Conservation (phyloP, 1,140 invertebrate genomes). For the Vanessa tameamea region DNA sequence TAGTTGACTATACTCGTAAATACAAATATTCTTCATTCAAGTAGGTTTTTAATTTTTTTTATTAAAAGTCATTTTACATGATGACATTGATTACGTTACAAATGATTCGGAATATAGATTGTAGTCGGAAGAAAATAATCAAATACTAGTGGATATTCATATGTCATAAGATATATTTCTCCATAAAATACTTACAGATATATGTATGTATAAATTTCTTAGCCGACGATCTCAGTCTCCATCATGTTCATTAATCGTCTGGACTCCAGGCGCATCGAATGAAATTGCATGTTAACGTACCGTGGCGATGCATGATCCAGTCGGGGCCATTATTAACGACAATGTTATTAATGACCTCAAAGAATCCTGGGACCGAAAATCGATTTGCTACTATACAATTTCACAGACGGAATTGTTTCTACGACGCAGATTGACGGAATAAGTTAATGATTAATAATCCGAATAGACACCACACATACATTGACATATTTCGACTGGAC, state of each 20-base stretch:
- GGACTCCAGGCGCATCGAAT: constrained; percentile 35
- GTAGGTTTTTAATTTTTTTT: too few relatives aligned
- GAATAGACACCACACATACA: too few relatives aligned
- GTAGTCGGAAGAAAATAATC: neutral
- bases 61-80: too few relatives aligned
- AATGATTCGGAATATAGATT: too few relatives aligned
- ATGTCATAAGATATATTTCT: neutral
- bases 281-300: constrained; percentile 38
- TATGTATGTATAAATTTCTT: neutral
- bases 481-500: too few relatives aligned
- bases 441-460: neutral
- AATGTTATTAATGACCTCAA: constrained; percentile 24
- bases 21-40: too few relatives aligned
- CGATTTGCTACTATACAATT: neutral
- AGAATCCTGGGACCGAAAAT: constrained; percentile 10
- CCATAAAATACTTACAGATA: neutral
- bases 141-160: neutral
- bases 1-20: too few relatives aligned
- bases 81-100: too few relatives aligned
- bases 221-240: neutral
- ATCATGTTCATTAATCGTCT: constrained; percentile 32
- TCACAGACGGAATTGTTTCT: neutral
- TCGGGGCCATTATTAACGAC: constrained; percentile 26
- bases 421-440: neutral
- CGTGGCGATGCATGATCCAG: constrained; percentile 28